Conservation (phyloP, 2,888 invertebrate genomes). For the Megastigmus dorsalis region DNA sequence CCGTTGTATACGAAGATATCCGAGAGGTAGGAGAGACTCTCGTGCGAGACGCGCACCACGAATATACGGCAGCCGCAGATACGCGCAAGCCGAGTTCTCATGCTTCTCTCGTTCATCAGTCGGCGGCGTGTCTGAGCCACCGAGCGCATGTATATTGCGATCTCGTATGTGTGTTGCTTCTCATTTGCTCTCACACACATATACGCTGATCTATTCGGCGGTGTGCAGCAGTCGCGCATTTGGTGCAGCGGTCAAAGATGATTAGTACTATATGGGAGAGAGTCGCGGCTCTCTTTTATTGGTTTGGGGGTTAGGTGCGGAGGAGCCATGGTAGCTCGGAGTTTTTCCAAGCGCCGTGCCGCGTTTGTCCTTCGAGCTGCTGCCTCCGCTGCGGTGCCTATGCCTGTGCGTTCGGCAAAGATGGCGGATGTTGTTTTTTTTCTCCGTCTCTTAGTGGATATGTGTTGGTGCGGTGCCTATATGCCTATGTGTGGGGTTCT, state of each 20-base stretch:
- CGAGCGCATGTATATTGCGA: slow-evolving; percentile 8
- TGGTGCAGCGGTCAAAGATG: no score
- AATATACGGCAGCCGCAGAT: no score
- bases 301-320: slow-evolving; percentile 24
- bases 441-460: slow-evolving; percentile 37
- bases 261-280: no score
- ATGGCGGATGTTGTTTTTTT: slow-evolving; percentile 69
- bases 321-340: not conserved
- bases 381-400: no score
- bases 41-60: no score
- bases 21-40: no score
- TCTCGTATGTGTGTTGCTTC: no score
- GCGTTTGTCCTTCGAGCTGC: slow-evolving; percentile 69
- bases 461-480: not conserved
- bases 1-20: no score
- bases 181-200: no score
- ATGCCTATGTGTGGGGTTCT: not conserved
- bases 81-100: slow-evolving; percentile 72
- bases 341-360: slow-evolving; percentile 55
- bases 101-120: slow-evolving; percentile 57
- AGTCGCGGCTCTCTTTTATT: no score
- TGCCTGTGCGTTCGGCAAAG: slow-evolving; percentile 65
- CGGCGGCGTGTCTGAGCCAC: slow-evolving; percentile 61
- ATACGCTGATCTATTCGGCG: no score
- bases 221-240: no score